Base-by-base conservation (phyloP, 2,888 invertebrate genomes). In the Caenorhabditis virilis region DNA sequence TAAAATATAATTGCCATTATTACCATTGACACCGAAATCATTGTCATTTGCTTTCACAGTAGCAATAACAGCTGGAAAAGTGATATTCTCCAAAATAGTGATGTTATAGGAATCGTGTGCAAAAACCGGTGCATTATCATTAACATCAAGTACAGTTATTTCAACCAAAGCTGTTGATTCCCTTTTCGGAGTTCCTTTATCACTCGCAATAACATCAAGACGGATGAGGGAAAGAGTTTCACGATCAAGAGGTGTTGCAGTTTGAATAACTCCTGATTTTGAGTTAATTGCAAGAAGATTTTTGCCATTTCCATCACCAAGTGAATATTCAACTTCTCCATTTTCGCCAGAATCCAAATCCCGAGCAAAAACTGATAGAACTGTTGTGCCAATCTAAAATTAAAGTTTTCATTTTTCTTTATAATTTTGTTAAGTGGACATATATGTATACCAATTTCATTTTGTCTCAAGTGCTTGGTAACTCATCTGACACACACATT, bases 191-290 rank as follows among this genome's bases (percentile, higher is more conserved):
- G 42, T 38, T 22, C 82, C 82, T 27, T 64, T 54, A 13, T 82
- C 82, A 23, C 69, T 61, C 15, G 80, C 81, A 22, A 82, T 66
- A 46, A 58, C 88, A 83, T 38, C 68, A 22, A 76, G 43, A 43
- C 75, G 25, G 18, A 73, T 73, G 30, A 73, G 33, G 1, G 68
- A 61, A 9, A 73, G 42, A 2, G 68, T 59, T 39, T 97, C 97
- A 27, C 95, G 87, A 84, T 98, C 95, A 38, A 98, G 85, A 1
- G 88, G 83, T 70, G 89, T 90, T 16, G 90, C 91, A 0, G 95
- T 94, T 0, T 91, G 89, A 38, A 98, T 91, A 0, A 94, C 95
- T 0, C 98, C 97, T 0, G 94, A 94, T 83, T 91, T 91, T 0
- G 92, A 88, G 84, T 97, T 93, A 70, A 98, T 94, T 7, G 89